phyloP scores from a whole-genome alignment of 2,113 vertebrate genomes.

The Verasper variegatus region DNA sequence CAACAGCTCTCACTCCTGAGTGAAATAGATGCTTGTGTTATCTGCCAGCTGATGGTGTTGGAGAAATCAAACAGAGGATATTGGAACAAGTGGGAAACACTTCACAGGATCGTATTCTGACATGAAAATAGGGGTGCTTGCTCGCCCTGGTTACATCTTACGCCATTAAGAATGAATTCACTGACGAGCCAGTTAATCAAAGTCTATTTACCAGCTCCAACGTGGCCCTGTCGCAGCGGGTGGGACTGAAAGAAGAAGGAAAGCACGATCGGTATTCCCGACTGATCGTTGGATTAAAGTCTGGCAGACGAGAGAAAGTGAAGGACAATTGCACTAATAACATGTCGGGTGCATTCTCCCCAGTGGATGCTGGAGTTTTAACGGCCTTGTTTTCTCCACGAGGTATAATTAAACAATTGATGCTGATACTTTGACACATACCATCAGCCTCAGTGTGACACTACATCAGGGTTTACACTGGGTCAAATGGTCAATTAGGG shows the following conservation, averaged over 20 bases:
- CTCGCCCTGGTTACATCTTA: constrained; percentile 4
- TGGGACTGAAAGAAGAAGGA: not conserved
- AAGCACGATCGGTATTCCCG: constrained; percentile 3
- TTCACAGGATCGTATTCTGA: constrained; percentile 3
- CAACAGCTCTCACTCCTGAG: not conserved
- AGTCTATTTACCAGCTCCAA: constrained; percentile 6
- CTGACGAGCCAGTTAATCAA: constrained; percentile 15
- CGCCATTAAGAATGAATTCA: constrained; percentile 9
- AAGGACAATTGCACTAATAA: constrained; percentile 21
- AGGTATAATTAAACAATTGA: no score
- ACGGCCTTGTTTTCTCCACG: no score
- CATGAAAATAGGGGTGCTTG: not conserved
- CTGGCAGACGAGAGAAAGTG: constrained; percentile 4
- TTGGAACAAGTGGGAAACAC: not conserved
- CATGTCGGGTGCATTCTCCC: no score
- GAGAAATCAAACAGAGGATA: not conserved
- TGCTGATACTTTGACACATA: no score
- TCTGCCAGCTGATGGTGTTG: constrained; percentile 9
- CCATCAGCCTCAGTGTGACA: no score
- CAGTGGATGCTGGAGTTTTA: no score
- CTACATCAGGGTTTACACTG: no score
- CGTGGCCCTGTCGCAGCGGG: not conserved
- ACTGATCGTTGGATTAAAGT: constrained; percentile 12
- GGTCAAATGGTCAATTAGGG: no score
- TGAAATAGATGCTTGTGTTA: not conserved